Evolutionary conservation across 2,113 vertebrate species (phyloP).

Genomic region (Myotis yumanensis): DNA sequence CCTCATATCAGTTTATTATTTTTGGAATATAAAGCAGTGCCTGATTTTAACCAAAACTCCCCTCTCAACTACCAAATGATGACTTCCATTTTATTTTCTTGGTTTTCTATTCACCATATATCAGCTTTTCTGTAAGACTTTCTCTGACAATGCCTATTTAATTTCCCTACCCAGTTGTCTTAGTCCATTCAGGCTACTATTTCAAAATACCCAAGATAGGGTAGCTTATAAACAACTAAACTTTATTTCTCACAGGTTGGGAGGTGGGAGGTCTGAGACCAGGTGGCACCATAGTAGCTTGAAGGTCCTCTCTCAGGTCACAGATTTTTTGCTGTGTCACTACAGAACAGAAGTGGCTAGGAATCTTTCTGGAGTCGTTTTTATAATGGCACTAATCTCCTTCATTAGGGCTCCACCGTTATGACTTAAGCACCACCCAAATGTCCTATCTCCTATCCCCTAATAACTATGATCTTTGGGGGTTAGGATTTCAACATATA

Average conservation of each 20-base stretch:
- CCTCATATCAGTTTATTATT: not conserved
- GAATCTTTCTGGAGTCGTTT: not conserved
- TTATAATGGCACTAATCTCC: not conserved
- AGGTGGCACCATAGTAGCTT: accelerated
- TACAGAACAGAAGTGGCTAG: not conserved
- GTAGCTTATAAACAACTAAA: not conserved
- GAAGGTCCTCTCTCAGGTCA: not conserved
- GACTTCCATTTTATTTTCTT: not conserved
- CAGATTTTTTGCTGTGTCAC: not conserved
- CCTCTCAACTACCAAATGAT: not conserved
- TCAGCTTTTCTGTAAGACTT: not conserved
- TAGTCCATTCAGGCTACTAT: not conserved
- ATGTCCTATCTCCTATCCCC: not conserved
- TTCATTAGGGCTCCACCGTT: not conserved
- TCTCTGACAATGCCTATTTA: not conserved
- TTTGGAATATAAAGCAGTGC: not conserved
- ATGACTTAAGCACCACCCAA: not conserved
- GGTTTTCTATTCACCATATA: not conserved
- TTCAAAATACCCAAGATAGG: not conserved
- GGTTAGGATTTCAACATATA: not conserved
- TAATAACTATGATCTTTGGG: not conserved
- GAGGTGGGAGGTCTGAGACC: not conserved
- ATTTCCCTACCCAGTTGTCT: not conserved
- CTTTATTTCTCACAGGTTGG: not conserved
- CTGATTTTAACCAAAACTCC: not conserved